A percentile compares a stretch with the other conserved stretches of the same genome.
Evolutionary conservation across 2,113 vertebrate genomes (phyloP).

Genomic region (Dermatemys mawii): DNA sequence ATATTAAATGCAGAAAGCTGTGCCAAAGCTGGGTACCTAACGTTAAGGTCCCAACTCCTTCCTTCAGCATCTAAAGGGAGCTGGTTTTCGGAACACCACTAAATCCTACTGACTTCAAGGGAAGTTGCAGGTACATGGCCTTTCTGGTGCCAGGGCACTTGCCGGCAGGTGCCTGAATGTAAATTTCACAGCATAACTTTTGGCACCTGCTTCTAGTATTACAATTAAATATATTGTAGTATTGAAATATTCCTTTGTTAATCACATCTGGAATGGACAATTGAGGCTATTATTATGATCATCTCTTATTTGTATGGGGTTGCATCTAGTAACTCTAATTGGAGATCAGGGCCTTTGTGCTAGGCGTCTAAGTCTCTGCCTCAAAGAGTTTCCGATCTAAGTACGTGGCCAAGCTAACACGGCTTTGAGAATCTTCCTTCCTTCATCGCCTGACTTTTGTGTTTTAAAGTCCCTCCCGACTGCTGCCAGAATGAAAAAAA

Average conservation of each 20-base stretch:
- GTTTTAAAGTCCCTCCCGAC: background rate
- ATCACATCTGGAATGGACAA: background rate
- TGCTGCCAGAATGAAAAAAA: background rate
- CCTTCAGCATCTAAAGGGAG: background rate
- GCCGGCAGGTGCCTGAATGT: rapidly evolving
- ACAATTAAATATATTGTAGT: background rate
- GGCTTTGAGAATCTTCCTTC: background rate
- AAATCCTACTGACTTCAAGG: rapidly evolving
- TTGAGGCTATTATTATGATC: background rate
- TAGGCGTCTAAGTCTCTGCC: background rate
- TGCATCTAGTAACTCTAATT: background rate
- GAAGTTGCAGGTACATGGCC: background rate
- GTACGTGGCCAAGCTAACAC: background rate
- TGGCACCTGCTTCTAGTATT: background rate
- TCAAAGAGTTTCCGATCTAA: background rate
- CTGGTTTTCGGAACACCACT: background rate
- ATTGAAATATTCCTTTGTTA: background rate
- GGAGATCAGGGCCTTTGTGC: background rate
- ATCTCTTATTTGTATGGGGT: background rate
- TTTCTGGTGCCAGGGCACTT: background rate
- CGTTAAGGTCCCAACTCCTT: background rate
- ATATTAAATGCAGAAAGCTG: background rate
- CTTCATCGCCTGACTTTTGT: background rate
- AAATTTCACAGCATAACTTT: background rate
- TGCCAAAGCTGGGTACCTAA: background rate